A percentile compares a stretch with the other conserved stretches of the same genome.
phyloP scores from a whole-genome alignment of 2,797 vertebrate species.

The Delichon dasypus region DNA sequence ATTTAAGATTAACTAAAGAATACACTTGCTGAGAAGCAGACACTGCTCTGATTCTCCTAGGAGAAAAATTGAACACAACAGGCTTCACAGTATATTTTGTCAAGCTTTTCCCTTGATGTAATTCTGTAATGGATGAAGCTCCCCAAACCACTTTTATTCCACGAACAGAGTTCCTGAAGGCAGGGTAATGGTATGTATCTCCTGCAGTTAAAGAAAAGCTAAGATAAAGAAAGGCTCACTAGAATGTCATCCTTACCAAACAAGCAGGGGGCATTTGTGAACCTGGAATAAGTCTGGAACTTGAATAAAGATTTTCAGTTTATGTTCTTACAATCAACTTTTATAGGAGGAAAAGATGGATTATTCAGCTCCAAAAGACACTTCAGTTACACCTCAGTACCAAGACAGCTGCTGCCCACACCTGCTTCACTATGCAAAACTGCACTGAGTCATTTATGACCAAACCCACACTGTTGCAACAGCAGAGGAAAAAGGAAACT shows the following conservation, averaged over 20 bases:
- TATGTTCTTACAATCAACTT: neutral
- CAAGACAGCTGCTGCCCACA: neutral
- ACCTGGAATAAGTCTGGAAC: neutral
- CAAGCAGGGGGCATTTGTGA: neutral
- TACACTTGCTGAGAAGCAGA: neutral
- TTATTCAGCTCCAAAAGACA: neutral
- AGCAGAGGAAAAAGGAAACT: neutral
- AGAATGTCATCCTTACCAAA: neutral
- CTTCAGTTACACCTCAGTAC: neutral
- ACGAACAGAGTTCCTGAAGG: accelerated
- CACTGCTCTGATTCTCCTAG: neutral
- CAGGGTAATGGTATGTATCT: neutral
- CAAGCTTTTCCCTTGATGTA: neutral
- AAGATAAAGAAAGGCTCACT: neutral
- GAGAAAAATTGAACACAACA: neutral
- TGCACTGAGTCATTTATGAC: neutral
- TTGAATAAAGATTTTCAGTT: neutral
- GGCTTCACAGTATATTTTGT: neutral
- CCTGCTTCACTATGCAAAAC: neutral
- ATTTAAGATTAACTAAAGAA: neutral
- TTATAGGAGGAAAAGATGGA: neutral
- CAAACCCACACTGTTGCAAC: neutral
- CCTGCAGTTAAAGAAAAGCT: neutral
- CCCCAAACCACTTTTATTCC: neutral
- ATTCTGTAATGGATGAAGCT: neutral